Evolutionary conservation across 2,113 vertebrate genomes (phyloP), one percentile per base, ranked within the genome.

Genomic region (Heterocephalus glaber): DNA sequence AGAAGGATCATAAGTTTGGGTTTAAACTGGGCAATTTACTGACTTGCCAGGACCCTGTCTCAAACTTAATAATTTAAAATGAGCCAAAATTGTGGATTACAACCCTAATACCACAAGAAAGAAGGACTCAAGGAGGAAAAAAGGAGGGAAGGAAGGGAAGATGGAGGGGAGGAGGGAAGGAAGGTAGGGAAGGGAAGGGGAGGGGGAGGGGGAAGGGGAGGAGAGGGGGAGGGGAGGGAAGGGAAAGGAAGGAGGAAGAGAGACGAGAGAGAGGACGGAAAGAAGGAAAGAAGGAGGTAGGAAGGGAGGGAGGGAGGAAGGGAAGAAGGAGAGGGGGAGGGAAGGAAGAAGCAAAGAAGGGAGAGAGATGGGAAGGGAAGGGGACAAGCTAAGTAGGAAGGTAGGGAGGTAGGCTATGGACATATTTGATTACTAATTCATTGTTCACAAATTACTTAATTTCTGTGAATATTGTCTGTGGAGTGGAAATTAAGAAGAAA

Each of bases 291-390:
- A 38, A n/a, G 17, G 7, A 68, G 38, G 17, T n/a, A 17, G 38
- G 9, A 33, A 35, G n/a, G 28, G 33, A 17, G 35, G 5, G 13
- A 11, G 13, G 16, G 17, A 35, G 33, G 33, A 13, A 66, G 5
- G 33, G 5, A 66, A 28, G 2, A 0, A 11, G 28, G 12, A 11
- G 28, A 7, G 33, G 3, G 33, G 14, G 35, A n/a, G 16, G 35
- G 14, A 35, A 16, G 16, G 16, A 17, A 3, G 0, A n/a, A 12
- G 17, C 17, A 14, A 35, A 17, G 4, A 28, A 16, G 10, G 11
- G 33, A 2, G n/a, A 20, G n/a, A 12, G n/a, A 10, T n/a, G n/a
- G 19, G n/a, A 19, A 38, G 7, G 5, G 9, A 70, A 38, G 13
- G 4, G 38, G 68, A 41, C 19, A 20, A 76, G 41, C 12, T 47